These are phyloP conservation scores for Pseudomyrmex cubaensis DNA, from an alignment of 1,140 invertebrate species.

Conservation along the genomic window DNA sequence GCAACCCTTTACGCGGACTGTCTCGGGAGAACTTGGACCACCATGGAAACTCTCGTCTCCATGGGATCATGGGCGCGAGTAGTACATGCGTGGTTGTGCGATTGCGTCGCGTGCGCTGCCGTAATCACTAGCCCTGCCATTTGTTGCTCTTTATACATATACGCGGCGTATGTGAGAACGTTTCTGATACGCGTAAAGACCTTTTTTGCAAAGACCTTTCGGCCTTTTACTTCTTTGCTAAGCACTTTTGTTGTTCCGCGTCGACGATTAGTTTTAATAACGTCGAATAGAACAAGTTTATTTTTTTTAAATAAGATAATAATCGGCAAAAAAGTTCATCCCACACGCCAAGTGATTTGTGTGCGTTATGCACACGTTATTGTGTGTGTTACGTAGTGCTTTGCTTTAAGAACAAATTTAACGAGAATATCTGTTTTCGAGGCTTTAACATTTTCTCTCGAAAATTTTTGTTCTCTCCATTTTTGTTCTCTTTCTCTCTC, in stretches of 20 bases:
- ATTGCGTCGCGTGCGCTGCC: background rate
- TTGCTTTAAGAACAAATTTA: background rate
- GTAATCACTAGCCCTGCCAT: conserved; percentile 11
- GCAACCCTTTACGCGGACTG: conserved; percentile 76
- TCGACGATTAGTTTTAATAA: background rate
- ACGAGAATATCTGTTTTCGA: background rate
- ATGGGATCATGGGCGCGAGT: conserved; percentile 58
- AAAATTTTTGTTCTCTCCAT: background rate
- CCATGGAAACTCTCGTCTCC: conserved; percentile 65
- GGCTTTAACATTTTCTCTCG: too few species aligned
- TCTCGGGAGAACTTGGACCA: conserved; percentile 66
- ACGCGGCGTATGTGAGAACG: background rate
- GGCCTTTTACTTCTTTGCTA: background rate
- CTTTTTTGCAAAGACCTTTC: background rate
- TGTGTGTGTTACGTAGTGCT: too few species aligned
- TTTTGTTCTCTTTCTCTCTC: background rate
- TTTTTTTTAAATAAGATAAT: too few species aligned
- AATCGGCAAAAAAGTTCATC: too few species aligned
- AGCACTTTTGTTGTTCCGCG: too few species aligned
- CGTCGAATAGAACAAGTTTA: too few species aligned
- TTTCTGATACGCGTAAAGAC: background rate
- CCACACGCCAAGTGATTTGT: too few species aligned
- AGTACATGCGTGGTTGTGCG: conserved; percentile 37
- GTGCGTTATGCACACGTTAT: too few species aligned
- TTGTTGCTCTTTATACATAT: background rate